Evolutionary conservation across 2,888 invertebrate species (phyloP), one percentile per base, ranked within the genome.

Genomic region (Caenorhabditis imperialis): DNA sequence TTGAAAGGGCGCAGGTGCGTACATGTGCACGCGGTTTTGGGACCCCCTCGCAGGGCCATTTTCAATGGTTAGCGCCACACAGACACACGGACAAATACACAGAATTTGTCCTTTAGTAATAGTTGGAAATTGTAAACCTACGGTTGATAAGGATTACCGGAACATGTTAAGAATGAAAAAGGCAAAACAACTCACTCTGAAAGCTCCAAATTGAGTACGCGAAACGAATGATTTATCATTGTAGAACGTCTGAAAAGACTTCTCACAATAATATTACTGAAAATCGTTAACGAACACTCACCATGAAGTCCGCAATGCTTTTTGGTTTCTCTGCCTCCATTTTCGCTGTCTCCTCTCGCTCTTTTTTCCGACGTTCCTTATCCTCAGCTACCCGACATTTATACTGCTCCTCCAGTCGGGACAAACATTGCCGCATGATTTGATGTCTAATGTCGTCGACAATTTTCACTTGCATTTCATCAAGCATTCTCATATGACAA

Each of bases 291-390:
- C 7, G 30, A 27, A 57, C 7, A 33, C 62, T 37, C 42, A 69
- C 69, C 51, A 69, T 48, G 47, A 69, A 38, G 35, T 69, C 74
- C 14, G 40, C 38, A 44, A 63, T 42, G 8, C 35, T 23, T 3
- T 33, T 58, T 2, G 67, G 65, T 23, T 50, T 53, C 25, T 42
- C 54, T 1, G 54, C 45, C 27, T 50, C 69, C 18, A 40, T n/a
- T 18, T 44, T 57, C 1, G 62, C 63, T 38, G 45, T 57, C n/a
- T 75, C 69, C 38, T 74, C 74, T 18, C 69, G 22, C 35, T 75
- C 74, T n/a, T 18, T 38, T 37, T 61, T 55, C n/a, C 57, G 25
- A 33, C 54, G 61, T 14, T 70, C 69, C 18, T 70, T 69, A 37
- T 70, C 60, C 0, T 40, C 55, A 3, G 33, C 53, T 1, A 27